Percentiles rank a stretch among this genome's conserved stretches.
phyloP scores from a whole-genome alignment of 1,140 invertebrate species.

The Anoplolepis gracilipes region DNA sequence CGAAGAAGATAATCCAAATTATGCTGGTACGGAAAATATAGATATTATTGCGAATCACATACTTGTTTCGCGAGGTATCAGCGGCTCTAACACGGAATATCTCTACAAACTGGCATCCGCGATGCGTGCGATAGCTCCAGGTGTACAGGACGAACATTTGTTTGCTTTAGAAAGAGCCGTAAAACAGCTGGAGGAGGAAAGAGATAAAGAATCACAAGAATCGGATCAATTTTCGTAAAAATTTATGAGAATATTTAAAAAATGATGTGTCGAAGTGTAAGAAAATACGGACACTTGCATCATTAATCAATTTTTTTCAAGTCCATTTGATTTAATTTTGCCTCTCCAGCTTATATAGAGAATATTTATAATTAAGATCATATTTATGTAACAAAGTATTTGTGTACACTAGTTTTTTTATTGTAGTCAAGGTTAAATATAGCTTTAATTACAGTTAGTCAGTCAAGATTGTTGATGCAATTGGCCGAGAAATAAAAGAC shows the following conservation, averaged over 20 bases:
- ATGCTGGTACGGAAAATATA: constrained; percentile 90
- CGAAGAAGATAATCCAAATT: constrained; percentile 92
- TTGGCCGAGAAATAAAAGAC: not conserved
- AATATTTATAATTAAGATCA: not conserved
- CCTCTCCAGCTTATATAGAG: not conserved
- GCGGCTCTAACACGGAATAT: constrained; percentile 96
- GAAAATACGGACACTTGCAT: constrained; percentile 29
- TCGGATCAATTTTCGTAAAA: constrained; percentile 52
- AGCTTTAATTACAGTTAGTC: not conserved
- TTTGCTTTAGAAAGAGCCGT: constrained; percentile 90
- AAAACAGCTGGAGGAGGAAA: constrained; percentile 79
- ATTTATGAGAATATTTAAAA: not conserved
- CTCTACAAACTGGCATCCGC: constrained; percentile 93
- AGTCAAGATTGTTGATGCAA: not conserved
- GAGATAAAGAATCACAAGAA: constrained; percentile 43
- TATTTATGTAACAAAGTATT: constrained; percentile 21
- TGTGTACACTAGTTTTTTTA: not conserved
- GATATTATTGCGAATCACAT: constrained; percentile 93
- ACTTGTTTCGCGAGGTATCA: constrained; percentile 90
- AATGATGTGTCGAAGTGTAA: constrained; percentile 3
- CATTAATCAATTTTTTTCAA: not conserved
- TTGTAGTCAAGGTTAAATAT: not conserved
- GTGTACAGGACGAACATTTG: constrained; percentile 91
- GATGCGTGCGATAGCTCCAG: constrained; percentile 91
- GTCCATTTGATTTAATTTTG: not conserved